Conservation (phyloP, 2,113 vertebrate genomes). For the Smithornis capensis region DNA sequence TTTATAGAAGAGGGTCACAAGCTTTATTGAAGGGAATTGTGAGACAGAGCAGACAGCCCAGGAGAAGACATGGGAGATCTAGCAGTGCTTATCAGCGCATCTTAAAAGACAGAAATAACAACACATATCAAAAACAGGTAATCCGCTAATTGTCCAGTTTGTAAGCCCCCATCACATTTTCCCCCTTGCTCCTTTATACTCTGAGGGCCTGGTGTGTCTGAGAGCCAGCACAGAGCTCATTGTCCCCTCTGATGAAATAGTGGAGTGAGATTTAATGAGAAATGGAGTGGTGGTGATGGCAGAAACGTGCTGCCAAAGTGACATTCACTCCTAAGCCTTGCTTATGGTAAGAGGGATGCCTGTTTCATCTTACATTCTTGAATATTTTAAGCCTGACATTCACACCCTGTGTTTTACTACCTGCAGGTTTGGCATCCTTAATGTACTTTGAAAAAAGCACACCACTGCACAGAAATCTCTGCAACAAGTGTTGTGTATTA, state of each 20-base stretch:
- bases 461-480: not conserved
- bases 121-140: not conserved
- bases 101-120: not conserved
- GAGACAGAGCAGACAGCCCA: not conserved
- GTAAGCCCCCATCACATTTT: not conserved
- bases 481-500: not conserved
- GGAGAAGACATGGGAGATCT: not conserved
- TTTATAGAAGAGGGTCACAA: not conserved
- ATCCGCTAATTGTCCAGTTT: not conserved
- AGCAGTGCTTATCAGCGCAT: not conserved
- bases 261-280: not conserved
- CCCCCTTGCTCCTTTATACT: not conserved
- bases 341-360: not conserved
- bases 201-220: not conserved
- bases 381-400: constrained; percentile 14
- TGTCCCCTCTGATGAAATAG: not conserved
- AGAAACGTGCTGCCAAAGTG: not conserved
- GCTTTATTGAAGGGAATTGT: not conserved
- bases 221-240: not conserved
- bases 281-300: not conserved
- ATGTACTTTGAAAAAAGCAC: not conserved
- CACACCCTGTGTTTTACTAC: not conserved
- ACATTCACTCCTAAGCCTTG: not conserved
- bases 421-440: not conserved
- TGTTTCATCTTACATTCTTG: not conserved